These are phyloP conservation scores for Mormoops blainvillei DNA, from an alignment of 2,113 vertebrate species.

Conservation along the genomic window DNA sequence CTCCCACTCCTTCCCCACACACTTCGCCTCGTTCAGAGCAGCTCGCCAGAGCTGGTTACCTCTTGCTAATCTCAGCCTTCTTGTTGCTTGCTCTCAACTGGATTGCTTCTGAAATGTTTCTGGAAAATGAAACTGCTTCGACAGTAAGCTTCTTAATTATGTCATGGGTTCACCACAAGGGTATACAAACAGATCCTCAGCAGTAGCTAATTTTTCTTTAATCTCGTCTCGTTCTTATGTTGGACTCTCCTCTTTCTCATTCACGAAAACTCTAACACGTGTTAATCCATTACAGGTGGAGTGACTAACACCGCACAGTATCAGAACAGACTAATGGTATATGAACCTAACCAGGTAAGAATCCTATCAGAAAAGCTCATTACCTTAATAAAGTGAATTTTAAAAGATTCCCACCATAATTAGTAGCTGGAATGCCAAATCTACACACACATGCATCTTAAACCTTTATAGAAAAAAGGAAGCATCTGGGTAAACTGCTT, in stretches of 20 bases:
- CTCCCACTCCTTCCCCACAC: not conserved
- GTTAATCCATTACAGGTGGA: conserved; percentile 87
- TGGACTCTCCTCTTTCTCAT: conserved; percentile 42
- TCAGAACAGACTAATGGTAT: conserved; percentile 97
- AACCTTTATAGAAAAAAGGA: not conserved
- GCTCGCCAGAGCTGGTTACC: not conserved
- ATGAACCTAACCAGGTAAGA: conserved; percentile 94
- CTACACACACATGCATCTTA: not conserved
- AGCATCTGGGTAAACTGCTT: conserved; percentile 2
- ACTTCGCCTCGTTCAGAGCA: not conserved
- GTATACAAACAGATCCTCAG: conserved; percentile 26
- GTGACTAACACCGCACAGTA: conserved; percentile 99
- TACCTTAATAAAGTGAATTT: conserved; percentile 45
- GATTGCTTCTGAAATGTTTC: conserved; percentile 37
- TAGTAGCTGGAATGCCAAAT: not conserved
- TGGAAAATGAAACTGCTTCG: conserved; percentile 51
- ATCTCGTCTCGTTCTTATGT: conserved; percentile 57
- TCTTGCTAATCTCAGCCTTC: not conserved
- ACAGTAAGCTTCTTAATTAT: conserved; percentile 41
- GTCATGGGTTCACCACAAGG: conserved; percentile 19
- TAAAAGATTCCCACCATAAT: conserved; percentile 15
- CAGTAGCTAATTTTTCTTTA: conserved; percentile 51
- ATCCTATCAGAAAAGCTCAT: not conserved
- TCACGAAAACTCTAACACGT: conserved; percentile 65
- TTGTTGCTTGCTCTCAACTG: conserved; percentile 14